Percentiles rank a stretch among this genome's conserved stretches.
Evolutionary conservation across 2,888 invertebrate genomes (phyloP).

Genomic region (Tanytarsus gracilentus): DNA sequence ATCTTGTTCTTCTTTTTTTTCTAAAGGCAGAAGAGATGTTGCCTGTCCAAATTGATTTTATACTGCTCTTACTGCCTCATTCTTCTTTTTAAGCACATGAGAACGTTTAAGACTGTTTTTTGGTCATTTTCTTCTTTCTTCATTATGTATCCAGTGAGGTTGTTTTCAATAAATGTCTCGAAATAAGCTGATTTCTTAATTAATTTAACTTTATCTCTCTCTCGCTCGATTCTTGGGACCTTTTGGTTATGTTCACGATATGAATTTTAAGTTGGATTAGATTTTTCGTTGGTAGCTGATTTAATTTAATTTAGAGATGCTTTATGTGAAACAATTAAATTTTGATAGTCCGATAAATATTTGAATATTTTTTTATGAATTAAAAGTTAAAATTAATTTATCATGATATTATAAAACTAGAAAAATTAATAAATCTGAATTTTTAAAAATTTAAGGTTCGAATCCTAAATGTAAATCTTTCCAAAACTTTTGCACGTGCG

Average conservation of each 20-base stretch:
- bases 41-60: slow-evolving; percentile 25
- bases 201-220: slow-evolving; percentile 19
- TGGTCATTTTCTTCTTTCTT: not conserved
- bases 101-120: slow-evolving; percentile 8
- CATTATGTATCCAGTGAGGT: not conserved
- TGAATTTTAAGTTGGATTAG: slow-evolving; percentile 4
- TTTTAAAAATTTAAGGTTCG: too few species aligned
- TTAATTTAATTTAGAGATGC: not conserved
- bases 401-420: too few species aligned
- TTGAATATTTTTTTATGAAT: too few species aligned
- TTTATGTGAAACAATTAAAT: not conserved
- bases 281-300: not conserved
- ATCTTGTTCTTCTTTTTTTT: not conserved
- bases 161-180: not conserved
- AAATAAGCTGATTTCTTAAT: slow-evolving; percentile 26
- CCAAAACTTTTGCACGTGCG: too few species aligned
- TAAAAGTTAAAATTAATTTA: not conserved
- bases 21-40: too few species aligned
- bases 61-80: slow-evolving; percentile 8
- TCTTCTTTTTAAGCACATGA: slow-evolving; percentile 11
- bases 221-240: not conserved
- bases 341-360: too few species aligned
- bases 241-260: slow-evolving; percentile 7
- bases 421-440: too few species aligned
- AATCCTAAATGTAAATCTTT: too few species aligned